Evolutionary conservation across 2,888 invertebrate species (phyloP), one percentile per base, ranked within the genome.

Genomic region (Heteropelma amictum): DNA sequence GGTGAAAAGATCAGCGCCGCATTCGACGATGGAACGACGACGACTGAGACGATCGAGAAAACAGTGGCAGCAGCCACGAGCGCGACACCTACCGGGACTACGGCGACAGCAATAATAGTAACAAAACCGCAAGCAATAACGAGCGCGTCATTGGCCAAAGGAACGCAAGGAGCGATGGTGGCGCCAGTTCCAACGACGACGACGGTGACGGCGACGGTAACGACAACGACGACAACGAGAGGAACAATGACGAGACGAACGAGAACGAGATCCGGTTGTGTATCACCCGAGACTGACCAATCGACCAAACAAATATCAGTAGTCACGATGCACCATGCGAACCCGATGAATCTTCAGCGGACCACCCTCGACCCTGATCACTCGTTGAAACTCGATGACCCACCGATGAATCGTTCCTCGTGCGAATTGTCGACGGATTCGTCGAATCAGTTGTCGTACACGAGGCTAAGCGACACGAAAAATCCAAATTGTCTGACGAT

Each of bases 161-260:
- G 77, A 76, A 65, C 80, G 17, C 21, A 45, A 26, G 3, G 30
- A 3, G 19, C 49, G 47, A 53, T 21, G 17, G 30, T 67, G 8
- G 28, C 72, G 0, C 23, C 1, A 2, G 7, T n/a, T 28, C 21
- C 61, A 26, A 2, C 38, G 7, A 12, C 49, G 47, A 53, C 21
- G 17, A 35, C 69, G 8, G 28, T 71, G 0, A 38, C 1, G 5
- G 7, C 54, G 8, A 14, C 40, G n/a, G 21, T 21, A 23, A n/a
- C 26, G 40, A 1, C 42, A 7, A 21, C 28, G 28, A 26, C 58
- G 21, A 47, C 68, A 10, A 65, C 79, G 64, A 35, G 77, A 73
- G 80, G 77, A 76, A 65, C 80, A 76, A 73, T 54, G 77, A 79
- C 68, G 76, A 80, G 69, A 51, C 78, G 40, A 54, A 61, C 56